phyloP scores from a whole-genome alignment of 1,140 invertebrate genomes.

The Akabosia matsudoensis region DNA sequence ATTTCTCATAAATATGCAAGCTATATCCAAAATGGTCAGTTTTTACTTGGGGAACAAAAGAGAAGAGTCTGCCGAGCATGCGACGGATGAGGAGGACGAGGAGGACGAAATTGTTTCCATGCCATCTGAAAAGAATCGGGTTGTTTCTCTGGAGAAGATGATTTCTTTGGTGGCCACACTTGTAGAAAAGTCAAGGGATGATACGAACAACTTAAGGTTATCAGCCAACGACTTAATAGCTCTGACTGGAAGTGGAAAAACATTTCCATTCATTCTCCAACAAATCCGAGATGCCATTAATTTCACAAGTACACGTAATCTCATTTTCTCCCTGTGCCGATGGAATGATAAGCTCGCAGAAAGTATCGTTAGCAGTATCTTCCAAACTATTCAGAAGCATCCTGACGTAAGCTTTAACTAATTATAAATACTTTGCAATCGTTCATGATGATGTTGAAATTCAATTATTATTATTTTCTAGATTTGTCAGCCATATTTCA shows the following conservation, averaged over 20 bases:
- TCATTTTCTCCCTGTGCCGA: slow-evolving; percentile 85
- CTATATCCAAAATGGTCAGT: slow-evolving; percentile 82
- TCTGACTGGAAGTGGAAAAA: slow-evolving; percentile 57
- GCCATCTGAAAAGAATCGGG: slow-evolving; percentile 71
- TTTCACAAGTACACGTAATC: slow-evolving; percentile 81
- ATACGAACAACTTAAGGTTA: slow-evolving; percentile 70
- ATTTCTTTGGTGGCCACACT: slow-evolving; percentile 81
- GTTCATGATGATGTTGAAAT: not conserved
- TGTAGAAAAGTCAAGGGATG: slow-evolving; percentile 79
- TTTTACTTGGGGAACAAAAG: slow-evolving; percentile 84
- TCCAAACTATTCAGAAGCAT: slow-evolving; percentile 82
- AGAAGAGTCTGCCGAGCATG: slow-evolving; percentile 57
- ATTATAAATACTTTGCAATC: slow-evolving; percentile 1
- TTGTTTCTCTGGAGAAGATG: slow-evolving; percentile 92
- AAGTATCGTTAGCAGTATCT: slow-evolving; percentile 81
- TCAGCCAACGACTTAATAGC: slow-evolving; percentile 74
- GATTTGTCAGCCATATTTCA: slow-evolving; percentile 84
- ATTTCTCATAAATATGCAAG: slow-evolving; percentile 78
- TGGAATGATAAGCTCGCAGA: slow-evolving; percentile 83
- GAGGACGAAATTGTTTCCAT: slow-evolving; percentile 65
- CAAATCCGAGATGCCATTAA: slow-evolving; percentile 91
- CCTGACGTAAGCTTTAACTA: slow-evolving; percentile 65
- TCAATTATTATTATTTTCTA: slow-evolving; percentile 49
- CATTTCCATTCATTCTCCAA: slow-evolving; percentile 88
- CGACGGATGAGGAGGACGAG: slow-evolving; percentile 73